phyloP scores from a whole-genome alignment of 2,888 invertebrate genomes.

The Drosophila niveifrons region DNA sequence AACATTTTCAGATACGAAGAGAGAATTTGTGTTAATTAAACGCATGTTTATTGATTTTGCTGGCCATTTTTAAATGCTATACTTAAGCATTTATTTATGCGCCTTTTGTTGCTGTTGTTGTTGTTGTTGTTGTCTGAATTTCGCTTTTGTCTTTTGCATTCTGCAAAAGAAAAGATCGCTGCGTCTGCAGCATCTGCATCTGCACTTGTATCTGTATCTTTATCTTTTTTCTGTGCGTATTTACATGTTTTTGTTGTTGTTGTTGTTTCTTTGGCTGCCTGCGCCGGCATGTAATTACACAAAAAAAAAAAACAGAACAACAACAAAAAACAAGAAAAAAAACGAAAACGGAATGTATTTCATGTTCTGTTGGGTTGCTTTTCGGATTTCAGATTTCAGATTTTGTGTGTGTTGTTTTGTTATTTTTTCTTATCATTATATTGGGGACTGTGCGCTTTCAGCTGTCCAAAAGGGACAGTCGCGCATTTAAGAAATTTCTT shows the following conservation, averaged over 20 bases:
- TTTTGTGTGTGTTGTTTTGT: conserved; percentile 4
- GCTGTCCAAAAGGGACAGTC: conserved; percentile 55
- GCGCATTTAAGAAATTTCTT: conserved; percentile 72
- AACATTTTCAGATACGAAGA: too few species aligned
- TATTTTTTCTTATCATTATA: conserved; percentile 68
- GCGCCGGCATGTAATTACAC: conserved; percentile 69
- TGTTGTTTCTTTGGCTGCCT: conserved; percentile 28
- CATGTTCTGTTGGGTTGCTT: conserved; percentile 52
- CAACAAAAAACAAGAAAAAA: conserved; percentile 32
- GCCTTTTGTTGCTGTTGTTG: conserved; percentile 19
- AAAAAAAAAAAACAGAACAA: conserved; percentile 29
- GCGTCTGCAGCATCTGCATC: conserved; percentile 19
- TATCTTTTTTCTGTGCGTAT: conserved; percentile 70
- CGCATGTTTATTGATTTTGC: conserved; percentile 56
- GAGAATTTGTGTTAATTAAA: conserved; percentile 53
- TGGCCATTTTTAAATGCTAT: conserved; percentile 40
- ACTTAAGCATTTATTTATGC: conserved; percentile 63
- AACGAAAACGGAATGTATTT: conserved; percentile 64
- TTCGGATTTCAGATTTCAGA: conserved; percentile 30
- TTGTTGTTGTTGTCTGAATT: conserved; percentile 29
- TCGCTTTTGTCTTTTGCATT: conserved; percentile 54
- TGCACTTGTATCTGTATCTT: conserved; percentile 23
- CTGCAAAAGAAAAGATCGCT: conserved; percentile 2
- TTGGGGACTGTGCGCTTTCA: conserved; percentile 48
- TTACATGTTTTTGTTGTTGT: conserved; percentile 48